phyloP scores from a whole-genome alignment of 2,888 invertebrate genomes.

The Leucoma salicis region DNA sequence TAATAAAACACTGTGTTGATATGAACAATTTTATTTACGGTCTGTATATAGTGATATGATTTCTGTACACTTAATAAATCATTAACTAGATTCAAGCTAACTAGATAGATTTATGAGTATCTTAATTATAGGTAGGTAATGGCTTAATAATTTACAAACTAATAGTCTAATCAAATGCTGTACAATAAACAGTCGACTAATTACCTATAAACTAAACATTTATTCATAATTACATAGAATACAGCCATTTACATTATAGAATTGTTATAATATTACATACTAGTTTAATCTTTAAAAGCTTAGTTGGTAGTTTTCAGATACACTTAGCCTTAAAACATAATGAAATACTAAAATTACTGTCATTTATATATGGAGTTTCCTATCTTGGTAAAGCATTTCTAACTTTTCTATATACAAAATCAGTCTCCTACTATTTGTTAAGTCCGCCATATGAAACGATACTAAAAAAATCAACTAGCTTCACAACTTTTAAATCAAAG shows the following conservation, averaged over 20 bases:
- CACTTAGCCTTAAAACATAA: constrained; percentile 40
- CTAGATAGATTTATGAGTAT: constrained; percentile 78
- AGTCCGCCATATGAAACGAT: constrained; percentile 53
- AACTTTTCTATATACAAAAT: constrained; percentile 75
- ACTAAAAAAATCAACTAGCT: constrained; percentile 47
- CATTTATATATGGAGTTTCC: constrained; percentile 52
- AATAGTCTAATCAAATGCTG: constrained; percentile 69
- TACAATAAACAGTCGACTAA: constrained; percentile 72
- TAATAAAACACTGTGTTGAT: constrained; percentile 55
- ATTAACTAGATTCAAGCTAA: constrained; percentile 79
- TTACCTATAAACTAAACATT: constrained; percentile 45
- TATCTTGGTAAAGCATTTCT: constrained; percentile 72
- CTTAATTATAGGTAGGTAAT: constrained; percentile 71
- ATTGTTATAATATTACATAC: constrained; percentile 63
- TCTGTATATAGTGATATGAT: constrained; percentile 79
- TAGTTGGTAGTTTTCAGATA: constrained; percentile 44
- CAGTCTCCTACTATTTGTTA: constrained; percentile 81
- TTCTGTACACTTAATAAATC: constrained; percentile 80
- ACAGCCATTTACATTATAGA: constrained; percentile 67
- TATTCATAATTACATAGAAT: constrained; percentile 66
- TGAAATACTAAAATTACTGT: constrained; percentile 45
- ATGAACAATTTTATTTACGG: constrained; percentile 81
- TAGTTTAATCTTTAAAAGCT: constrained; percentile 43
- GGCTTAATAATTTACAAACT: constrained; percentile 76
- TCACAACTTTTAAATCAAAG: constrained; percentile 42